Evolutionary conservation across 1,140 invertebrate genomes (phyloP).

Genomic region (Micrasema longulum): DNA sequence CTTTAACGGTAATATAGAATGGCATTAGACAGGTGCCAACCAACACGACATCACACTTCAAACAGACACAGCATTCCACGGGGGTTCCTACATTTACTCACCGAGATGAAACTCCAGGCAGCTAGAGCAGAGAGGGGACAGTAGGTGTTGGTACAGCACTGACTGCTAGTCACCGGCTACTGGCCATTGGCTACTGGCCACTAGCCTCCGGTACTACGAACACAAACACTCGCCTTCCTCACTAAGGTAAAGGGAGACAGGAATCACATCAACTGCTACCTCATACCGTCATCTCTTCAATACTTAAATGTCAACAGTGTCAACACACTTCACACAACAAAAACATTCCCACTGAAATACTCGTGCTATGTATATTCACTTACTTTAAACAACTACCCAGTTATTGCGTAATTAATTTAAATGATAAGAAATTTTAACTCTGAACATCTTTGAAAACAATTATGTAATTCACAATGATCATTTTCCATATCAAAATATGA

Average conservation of each 20-base stretch:
- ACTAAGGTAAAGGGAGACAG: too few species aligned
- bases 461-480: too few species aligned
- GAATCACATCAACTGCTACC: not conserved
- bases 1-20: not conserved
- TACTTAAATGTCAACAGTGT: constrained; percentile 10
- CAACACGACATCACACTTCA: constrained; percentile 38
- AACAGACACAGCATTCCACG: constrained; percentile 40
- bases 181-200: not conserved
- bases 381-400: too few species aligned
- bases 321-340: constrained; percentile 1
- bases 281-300: not conserved
- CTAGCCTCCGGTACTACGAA: too few species aligned
- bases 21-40: constrained; percentile 13
- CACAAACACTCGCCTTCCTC: too few species aligned
- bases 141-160: too few species aligned
- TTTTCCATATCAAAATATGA: too few species aligned
- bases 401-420: too few species aligned
- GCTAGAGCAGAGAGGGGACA: not conserved
- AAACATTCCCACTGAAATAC: not conserved
- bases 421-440: too few species aligned
- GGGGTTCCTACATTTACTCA: constrained; percentile 37
- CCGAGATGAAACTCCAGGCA: constrained; percentile 27
- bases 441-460: too few species aligned
- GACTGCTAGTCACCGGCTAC: too few species aligned
- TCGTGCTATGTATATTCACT: too few species aligned